Percentiles rank a stretch among this genome's conserved stretches.
Evolutionary conservation across 2,797 vertebrate genomes (phyloP).

Genomic region (Heliangelus exortis): DNA sequence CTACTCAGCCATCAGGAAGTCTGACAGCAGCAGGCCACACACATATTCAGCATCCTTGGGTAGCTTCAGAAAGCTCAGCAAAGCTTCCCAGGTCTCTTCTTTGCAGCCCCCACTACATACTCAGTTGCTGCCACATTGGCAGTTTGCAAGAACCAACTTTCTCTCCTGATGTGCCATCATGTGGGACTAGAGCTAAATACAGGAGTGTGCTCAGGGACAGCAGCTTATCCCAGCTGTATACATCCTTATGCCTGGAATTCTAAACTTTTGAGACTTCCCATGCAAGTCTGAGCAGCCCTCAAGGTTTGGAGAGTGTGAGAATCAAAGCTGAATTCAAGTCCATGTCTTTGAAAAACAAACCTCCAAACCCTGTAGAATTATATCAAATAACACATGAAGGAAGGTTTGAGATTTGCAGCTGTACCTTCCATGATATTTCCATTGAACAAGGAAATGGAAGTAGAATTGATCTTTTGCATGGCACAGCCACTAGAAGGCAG

Average conservation of each 20-base stretch:
- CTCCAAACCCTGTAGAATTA: not conserved
- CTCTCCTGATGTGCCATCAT: not conserved
- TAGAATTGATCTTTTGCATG: not conserved
- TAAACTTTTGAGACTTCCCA: not conserved
- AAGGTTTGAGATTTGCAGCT: not conserved
- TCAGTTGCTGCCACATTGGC: not conserved
- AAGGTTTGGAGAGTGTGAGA: not conserved
- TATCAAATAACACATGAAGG: not conserved
- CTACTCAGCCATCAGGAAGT: not conserved
- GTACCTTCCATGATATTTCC: not conserved
- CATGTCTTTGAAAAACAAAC: not conserved
- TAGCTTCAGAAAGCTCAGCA: not conserved
- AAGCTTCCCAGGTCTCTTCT: not conserved
- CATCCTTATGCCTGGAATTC: not conserved
- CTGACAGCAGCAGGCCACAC: not conserved
- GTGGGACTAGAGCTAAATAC: not conserved
- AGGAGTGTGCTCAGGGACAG: not conserved
- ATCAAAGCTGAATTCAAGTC: not conserved
- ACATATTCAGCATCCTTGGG: not conserved
- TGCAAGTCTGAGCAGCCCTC: not conserved
- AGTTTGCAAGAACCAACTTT: not conserved
- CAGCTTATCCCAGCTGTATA: not conserved
- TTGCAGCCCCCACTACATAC: fast-evolving
- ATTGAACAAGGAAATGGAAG: not conserved
- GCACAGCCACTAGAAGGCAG: slow-evolving; percentile 27